Conservation (phyloP, 2,888 invertebrate species). For the Lasius platythorax region DNA sequence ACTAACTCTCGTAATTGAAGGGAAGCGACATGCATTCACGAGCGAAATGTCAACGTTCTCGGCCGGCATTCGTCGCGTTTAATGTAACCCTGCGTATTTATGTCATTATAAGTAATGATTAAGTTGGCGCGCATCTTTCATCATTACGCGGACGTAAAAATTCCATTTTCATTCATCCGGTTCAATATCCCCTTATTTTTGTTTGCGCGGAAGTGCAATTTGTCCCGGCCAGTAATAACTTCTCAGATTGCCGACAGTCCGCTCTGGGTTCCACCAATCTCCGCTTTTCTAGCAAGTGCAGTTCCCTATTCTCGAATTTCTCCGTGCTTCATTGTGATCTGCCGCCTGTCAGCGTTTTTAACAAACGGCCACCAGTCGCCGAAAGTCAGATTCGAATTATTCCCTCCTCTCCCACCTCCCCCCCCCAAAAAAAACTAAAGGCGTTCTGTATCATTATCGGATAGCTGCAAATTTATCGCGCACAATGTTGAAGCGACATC, state of each 20-base stretch:
- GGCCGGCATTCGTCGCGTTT: slow-evolving; percentile 27
- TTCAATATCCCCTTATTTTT: slow-evolving; percentile 52
- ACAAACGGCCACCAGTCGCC: slow-evolving; percentile 49
- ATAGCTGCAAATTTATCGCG: not conserved
- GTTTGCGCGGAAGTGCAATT: slow-evolving; percentile 50
- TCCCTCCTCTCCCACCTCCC: not conserved
- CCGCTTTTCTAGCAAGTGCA: slow-evolving; percentile 39
- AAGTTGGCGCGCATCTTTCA: slow-evolving; percentile 39
- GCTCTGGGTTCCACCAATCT: slow-evolving; percentile 41
- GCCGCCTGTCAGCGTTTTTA: slow-evolving; percentile 50
- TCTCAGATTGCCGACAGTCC: slow-evolving; percentile 53
- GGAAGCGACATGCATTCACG: slow-evolving; percentile 38
- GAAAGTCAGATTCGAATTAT: slow-evolving; percentile 43
- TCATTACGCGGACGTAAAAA: slow-evolving; percentile 42
- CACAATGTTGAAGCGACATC: slow-evolving; percentile 15
- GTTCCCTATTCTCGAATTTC: slow-evolving; percentile 58
- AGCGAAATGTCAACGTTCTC: slow-evolving; percentile 37
- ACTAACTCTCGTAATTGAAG: slow-evolving; percentile 50
- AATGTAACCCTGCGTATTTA: slow-evolving; percentile 31
- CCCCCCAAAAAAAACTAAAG: slow-evolving; percentile 28
- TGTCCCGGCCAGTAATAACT: slow-evolving; percentile 44
- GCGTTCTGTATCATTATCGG: slow-evolving; percentile 45
- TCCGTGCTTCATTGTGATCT: slow-evolving; percentile 54
- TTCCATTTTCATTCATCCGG: slow-evolving; percentile 49
- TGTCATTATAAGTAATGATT: slow-evolving; percentile 52